Percentiles rank a stretch among this genome's conserved stretches.
These are phyloP conservation scores for Microchirus variegatus DNA, from an alignment of 2,797 vertebrate species.

Conservation along the genomic window DNA sequence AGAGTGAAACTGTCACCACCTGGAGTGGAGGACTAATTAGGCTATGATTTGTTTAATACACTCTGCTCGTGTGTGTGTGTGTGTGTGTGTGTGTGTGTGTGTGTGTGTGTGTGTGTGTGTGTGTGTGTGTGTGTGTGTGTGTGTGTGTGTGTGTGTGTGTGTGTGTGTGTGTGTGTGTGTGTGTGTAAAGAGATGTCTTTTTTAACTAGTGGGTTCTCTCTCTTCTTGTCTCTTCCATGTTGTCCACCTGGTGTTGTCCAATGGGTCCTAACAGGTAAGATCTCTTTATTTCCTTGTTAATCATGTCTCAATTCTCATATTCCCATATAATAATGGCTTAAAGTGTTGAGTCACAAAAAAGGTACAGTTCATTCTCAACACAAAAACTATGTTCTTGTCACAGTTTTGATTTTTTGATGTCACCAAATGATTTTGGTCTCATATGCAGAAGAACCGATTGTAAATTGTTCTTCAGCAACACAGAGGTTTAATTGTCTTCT, in stretches of 20 bases:
- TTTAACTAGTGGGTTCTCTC: constrained; percentile 30
- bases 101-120: no score
- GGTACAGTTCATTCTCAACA: no score
- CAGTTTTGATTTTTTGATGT: no score
- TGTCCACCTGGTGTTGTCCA: neutral
- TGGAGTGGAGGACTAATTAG: constrained; percentile 72
- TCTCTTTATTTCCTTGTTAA: neutral
- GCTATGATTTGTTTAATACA: constrained; percentile 70
- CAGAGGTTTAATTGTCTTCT: no score
- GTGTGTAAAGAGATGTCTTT: constrained; percentile 12
- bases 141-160: no score
- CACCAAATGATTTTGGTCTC: no score
- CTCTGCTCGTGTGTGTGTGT: constrained; percentile 22
- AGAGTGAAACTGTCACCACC: constrained; percentile 77
- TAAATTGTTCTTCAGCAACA: no score
- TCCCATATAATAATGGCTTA: neutral
- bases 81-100: no score
- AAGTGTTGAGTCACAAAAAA: neutral
- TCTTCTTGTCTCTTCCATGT: constrained; percentile 55
- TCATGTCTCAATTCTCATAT: neutral
- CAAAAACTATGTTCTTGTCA: no score
- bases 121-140: no score
- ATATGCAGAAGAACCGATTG: no score
- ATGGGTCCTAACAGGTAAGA: constrained; percentile 59
- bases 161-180: no score